Base-by-base conservation (phyloP, 92 coral and sea anemone genomes). In the Virgularia gustaviana region DNA sequence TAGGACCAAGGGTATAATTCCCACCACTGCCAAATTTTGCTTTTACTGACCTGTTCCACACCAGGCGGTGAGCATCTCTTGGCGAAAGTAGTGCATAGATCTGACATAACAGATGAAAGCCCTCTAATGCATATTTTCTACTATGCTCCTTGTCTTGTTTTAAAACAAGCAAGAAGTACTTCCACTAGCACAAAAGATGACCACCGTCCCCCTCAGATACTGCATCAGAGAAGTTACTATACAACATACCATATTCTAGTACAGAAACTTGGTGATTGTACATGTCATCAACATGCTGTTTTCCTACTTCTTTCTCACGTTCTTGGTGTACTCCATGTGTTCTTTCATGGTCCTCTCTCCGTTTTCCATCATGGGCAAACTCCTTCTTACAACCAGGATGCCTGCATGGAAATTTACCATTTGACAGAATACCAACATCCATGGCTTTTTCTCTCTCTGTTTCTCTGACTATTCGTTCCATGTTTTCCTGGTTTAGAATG, bases 41-140 rank as follows among this genome's bases (percentile, higher is more conserved):
- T 62, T 63, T 29, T 35, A 79, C 90, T 71, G 84, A 78, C 65
- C 88, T 57, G 67, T 86, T 86, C 87, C 90, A 86, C 16, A 86
- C 51, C 49, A 78, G 80, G 41, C 67, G 74, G 71, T 86, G 90
- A 16, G 85, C 75, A 78, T 75, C 79, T 39, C 63, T 62, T 20
- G 87, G 90, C 16, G 87, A 68, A 38, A 86, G 84, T 58, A 86
- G 36, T 41, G 82, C 90, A 86, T 83, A 58, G 1, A 86, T 78
- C 71, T 86, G 90, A 61, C 79, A 79, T 45, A 86, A 60, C 53
- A 83, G 45, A 47, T 66, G 64, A 27, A 86, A 52, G 57, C 85
- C 87, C 74, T 86, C 85, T 19, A 86, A 75, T n/a, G 90, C 84
- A 83, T 86, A 78, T 36, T 82, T 78, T 8, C 85, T 74, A 49